These are phyloP conservation scores for Callyntrura guangdongensis DNA, from an alignment of 2,888 invertebrate genomes.

Conservation along the genomic window DNA sequence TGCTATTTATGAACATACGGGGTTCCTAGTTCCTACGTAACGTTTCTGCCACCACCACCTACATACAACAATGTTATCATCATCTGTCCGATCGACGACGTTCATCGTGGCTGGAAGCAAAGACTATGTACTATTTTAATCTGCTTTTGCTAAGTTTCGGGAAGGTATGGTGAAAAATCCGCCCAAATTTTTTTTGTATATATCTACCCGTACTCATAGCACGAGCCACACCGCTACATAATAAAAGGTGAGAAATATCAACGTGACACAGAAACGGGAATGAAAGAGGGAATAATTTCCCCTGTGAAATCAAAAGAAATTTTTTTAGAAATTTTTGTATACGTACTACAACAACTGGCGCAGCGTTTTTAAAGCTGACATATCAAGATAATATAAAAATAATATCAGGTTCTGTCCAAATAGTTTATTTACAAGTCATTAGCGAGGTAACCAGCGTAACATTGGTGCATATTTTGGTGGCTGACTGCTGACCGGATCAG, in stretches of 20 bases:
- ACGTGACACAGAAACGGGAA: conserved; percentile 66
- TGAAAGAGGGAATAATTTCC: neutral
- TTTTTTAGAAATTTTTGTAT: neutral
- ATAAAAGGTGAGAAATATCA: conserved; percentile 46
- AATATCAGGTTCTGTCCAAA: too few species aligned
- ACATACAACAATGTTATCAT: neutral
- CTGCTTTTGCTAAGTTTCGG: neutral
- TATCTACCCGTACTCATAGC: neutral
- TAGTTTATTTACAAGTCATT: too few species aligned
- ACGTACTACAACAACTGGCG: too few species aligned
- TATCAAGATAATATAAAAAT: too few species aligned
- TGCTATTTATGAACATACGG: neutral
- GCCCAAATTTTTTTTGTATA: conserved; percentile 2
- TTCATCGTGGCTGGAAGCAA: neutral
- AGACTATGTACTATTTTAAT: neutral
- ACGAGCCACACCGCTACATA: conserved; percentile 62
- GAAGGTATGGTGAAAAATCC: conserved; percentile 27
- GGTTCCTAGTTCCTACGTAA: conserved; percentile 15
- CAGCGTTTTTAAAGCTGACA: too few species aligned
- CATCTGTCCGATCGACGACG: conserved; percentile 31
- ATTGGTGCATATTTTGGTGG: too few species aligned
- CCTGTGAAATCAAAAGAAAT: neutral
- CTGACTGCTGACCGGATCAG: too few species aligned
- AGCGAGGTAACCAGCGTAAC: too few species aligned
- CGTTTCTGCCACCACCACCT: conserved; percentile 32